A percentile compares a stretch with the other conserved stretches of the same genome.
Evolutionary conservation across 2,888 invertebrate species (phyloP).

Genomic region (Notodromas monacha): DNA sequence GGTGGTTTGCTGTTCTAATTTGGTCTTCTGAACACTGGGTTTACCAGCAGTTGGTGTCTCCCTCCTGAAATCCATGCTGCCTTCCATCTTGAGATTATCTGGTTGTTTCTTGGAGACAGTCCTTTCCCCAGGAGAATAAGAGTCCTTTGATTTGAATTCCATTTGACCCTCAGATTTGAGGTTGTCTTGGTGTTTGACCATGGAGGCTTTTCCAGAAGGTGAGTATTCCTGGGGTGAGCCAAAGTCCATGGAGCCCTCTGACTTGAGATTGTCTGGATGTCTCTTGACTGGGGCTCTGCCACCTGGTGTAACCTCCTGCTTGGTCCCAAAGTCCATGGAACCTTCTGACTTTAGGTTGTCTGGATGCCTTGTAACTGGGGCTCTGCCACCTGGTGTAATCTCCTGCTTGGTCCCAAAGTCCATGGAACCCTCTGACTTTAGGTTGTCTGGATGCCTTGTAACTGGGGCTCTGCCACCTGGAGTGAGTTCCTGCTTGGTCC

Average conservation of each 20-base stretch:
- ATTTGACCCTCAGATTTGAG: constrained; percentile 14
- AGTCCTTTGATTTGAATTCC: constrained; percentile 20
- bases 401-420: constrained; percentile 15
- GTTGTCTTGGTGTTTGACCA: constrained; percentile 13
- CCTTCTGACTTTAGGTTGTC: constrained; percentile 16
- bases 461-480: constrained; percentile 7
- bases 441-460: constrained; percentile 6
- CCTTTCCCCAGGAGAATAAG: not conserved
- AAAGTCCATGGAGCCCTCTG: constrained; percentile 8
- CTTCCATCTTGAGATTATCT: constrained; percentile 15
- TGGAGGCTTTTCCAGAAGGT: constrained; percentile 12
- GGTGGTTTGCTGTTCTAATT: too few species aligned
- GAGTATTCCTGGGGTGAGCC: not conserved
- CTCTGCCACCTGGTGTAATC: constrained; percentile 14
- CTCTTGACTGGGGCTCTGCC: constrained; percentile 9
- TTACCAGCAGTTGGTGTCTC: too few species aligned
- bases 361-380: constrained; percentile 15
- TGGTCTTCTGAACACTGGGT: too few species aligned
- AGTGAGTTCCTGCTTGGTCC: constrained; percentile 4
- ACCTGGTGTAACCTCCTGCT: constrained; percentile 7
- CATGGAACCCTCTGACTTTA: constrained; percentile 15
- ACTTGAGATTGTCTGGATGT: constrained; percentile 9
- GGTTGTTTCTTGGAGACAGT: constrained; percentile 14
- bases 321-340: not conserved
- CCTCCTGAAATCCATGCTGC: constrained; percentile 10